phyloP scores from a whole-genome alignment of 2,888 invertebrate species.

The Eristalis tenax region DNA sequence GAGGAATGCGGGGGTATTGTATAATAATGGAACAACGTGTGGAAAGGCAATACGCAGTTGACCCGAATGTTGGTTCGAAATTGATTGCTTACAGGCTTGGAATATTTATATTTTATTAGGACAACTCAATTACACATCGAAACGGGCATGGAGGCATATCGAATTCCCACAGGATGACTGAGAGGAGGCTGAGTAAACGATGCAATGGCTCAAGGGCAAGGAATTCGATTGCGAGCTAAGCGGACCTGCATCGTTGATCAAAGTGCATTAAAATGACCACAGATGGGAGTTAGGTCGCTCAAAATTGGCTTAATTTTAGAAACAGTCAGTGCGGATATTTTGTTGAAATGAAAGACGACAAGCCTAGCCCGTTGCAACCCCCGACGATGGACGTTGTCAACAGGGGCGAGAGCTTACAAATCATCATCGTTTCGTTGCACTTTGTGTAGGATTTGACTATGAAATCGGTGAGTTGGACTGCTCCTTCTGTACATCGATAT shows the following conservation, averaged over 20 bases:
- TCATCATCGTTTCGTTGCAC: too few relatives aligned
- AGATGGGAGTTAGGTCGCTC: background rate
- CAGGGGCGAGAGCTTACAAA: too few relatives aligned
- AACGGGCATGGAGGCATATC: background rate
- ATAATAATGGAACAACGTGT: background rate
- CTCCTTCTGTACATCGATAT: too few relatives aligned
- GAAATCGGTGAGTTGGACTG: too few relatives aligned
- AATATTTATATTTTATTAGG: slow-evolving; percentile 1
- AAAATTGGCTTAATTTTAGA: too few relatives aligned
- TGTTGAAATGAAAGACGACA: too few relatives aligned
- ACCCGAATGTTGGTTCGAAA: background rate
- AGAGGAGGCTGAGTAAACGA: background rate
- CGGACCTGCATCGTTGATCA: background rate
- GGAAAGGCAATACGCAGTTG: background rate
- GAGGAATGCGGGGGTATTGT: background rate
- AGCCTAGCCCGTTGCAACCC: too few relatives aligned
- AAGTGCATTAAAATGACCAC: background rate
- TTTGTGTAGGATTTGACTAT: too few relatives aligned
- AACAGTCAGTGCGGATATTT: too few relatives aligned
- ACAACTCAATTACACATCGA: background rate
- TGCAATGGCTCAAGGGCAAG: background rate
- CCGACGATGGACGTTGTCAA: too few relatives aligned
- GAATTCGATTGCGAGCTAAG: background rate
- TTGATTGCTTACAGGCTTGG: background rate
- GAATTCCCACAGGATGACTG: background rate